Base-by-base conservation (phyloP, 2,888 invertebrate species). In the Parnassius mnemosyne region DNA sequence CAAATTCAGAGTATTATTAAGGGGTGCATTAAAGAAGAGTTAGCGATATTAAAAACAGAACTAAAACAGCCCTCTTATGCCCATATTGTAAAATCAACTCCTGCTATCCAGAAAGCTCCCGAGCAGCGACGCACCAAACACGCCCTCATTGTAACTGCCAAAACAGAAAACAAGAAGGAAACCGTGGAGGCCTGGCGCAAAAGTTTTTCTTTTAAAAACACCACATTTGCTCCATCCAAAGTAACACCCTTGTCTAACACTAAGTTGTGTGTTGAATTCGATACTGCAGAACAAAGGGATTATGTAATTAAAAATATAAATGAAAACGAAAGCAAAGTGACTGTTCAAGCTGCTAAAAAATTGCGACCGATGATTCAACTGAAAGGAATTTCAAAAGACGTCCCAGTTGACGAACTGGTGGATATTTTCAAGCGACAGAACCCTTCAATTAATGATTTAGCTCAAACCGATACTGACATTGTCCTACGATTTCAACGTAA, bases 321-420 rank as follows among this genome's bases (percentile, higher is more conserved):
- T 12, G 49, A 49, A 9, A n/a, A 9, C 13, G 12, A n/a, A 9
- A n/a, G 9, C 9, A 12, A 10, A 3, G 49, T 49, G n/a, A 49
- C 49, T 49, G 49, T 25, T 25, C 25, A 25, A 25, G 25, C 49
- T 10, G 49, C 49, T 9, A 53, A 53, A 53, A 53, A 53, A 53
- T 12, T 53, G 20, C 3, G 10, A 1, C 41, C 53, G 3, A 53
- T 53, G 53, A 16, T 53, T 12, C 53, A 34, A 12, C 53, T 34
- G 2, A 53, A 53, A 53, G 53, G 53, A 1, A 34, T 25, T 25
- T 53, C 20, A 16, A 53, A 20, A 34, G 53, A 53, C 13, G 12
- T 12, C 41, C 12, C 42, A 25, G 10, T 16, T 34, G 46, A 12
- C 11, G 46, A 46, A 46, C 10, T 12, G 2, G 10, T 46, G 5